These are phyloP conservation scores for Callyntrura sp. DNA, from an alignment of 2,888 invertebrate genomes.

Conservation along the genomic window DNA sequence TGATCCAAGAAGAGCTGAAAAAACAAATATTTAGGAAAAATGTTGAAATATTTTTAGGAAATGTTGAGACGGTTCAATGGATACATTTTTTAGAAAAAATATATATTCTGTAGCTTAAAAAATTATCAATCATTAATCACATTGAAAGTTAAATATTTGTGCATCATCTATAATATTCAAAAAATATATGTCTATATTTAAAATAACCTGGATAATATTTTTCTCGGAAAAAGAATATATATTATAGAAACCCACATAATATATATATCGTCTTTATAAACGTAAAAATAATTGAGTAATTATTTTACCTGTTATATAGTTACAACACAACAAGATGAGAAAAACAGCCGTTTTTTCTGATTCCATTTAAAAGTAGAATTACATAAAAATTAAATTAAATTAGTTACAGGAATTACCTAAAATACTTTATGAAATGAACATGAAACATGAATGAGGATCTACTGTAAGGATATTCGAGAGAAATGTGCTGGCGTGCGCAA, in stretches of 20 bases:
- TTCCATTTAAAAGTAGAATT: constrained; percentile 58
- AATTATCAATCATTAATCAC: neutral
- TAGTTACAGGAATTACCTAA: neutral
- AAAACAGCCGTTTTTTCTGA: constrained; percentile 32
- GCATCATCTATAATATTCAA: neutral
- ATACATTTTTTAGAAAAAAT: constrained; percentile 19
- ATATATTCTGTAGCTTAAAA: neutral
- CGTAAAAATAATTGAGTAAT: neutral
- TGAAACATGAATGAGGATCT: neutral
- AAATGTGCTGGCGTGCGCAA: constrained; percentile 31
- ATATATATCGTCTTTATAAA: too few species aligned
- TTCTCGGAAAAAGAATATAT: constrained; percentile 56
- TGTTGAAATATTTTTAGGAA: constrained; percentile 21
- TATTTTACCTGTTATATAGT: too few species aligned
- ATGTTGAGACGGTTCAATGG: constrained; percentile 36
- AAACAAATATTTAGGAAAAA: neutral
- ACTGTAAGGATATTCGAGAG: too few species aligned
- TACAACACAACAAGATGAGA: too few species aligned
- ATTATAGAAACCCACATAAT: too few species aligned
- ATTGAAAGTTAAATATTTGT: neutral
- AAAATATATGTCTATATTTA: neutral
- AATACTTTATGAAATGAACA: neutral
- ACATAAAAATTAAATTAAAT: constrained; percentile 1
- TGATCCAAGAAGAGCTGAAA: constrained; percentile 18
- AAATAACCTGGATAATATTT: constrained; percentile 49